phyloP scores from a whole-genome alignment of 1,140 invertebrate genomes.

The Nephila pilipes region DNA sequence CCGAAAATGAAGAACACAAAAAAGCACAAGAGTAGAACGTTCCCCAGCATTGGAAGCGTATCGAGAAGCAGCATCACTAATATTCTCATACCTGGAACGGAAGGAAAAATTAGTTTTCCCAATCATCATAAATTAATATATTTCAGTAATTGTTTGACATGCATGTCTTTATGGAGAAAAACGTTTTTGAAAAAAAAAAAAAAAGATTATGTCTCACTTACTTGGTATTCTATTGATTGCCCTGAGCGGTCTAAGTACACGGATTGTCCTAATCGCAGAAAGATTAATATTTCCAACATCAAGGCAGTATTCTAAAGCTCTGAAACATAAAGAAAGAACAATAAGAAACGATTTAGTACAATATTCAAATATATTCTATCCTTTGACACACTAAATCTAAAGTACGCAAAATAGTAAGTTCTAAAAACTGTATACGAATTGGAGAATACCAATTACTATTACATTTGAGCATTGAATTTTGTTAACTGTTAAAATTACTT shows the following conservation, averaged over 20 bases:
- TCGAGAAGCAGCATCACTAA: constrained; percentile 98
- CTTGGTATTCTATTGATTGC: constrained; percentile 99
- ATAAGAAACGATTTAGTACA: too few relatives aligned
- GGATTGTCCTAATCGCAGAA: constrained; percentile 98
- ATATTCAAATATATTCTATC: too few relatives aligned
- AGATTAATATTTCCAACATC: constrained; percentile 99
- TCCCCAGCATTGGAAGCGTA: constrained; percentile 99
- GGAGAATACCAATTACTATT: too few relatives aligned
- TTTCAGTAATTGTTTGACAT: too few relatives aligned
- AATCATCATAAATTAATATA: too few relatives aligned
- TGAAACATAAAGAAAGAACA: constrained; percentile 82
- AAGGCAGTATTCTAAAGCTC: constrained; percentile 95
- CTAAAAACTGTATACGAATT: too few relatives aligned
- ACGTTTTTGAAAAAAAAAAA: not conserved
- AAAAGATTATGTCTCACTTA: constrained; percentile 88
- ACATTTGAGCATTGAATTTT: too few relatives aligned
- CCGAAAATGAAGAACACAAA: constrained; percentile 99
- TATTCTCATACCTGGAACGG: constrained; percentile 96
- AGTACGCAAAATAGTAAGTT: too few relatives aligned
- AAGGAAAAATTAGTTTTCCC: constrained; percentile 11
- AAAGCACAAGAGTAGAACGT: constrained; percentile 98
- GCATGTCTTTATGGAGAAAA: not conserved
- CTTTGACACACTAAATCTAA: too few relatives aligned
- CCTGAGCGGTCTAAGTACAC: constrained; percentile 95
- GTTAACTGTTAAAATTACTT: too few relatives aligned